These are phyloP conservation scores for Helicoverpa assulta DNA, from an alignment of 2,888 invertebrate species.

Conservation along the genomic window DNA sequence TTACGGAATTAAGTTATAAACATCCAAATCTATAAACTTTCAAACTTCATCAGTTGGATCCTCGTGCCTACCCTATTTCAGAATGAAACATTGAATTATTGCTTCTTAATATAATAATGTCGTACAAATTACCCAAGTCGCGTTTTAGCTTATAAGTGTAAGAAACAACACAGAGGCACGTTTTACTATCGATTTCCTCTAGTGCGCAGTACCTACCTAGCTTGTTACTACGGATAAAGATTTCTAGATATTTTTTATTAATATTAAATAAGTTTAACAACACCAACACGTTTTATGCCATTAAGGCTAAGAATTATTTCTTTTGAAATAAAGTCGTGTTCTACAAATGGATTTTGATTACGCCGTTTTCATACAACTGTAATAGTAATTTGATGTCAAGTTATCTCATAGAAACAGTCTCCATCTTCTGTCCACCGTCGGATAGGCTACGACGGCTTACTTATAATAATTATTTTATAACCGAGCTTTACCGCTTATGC, in stretches of 20 bases:
- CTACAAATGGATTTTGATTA: neutral
- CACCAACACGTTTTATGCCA: neutral
- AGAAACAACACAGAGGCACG: constrained; percentile 25
- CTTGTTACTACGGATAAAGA: constrained; percentile 8
- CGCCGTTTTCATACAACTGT: neutral
- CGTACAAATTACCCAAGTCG: no score
- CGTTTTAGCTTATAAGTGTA: constrained; percentile 9
- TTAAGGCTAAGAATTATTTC: neutral
- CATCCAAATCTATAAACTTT: no score
- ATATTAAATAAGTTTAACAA: neutral
- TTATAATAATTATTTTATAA: constrained; percentile 55
- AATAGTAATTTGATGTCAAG: neutral
- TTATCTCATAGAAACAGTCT: constrained; percentile 11
- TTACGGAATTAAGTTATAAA: no score
- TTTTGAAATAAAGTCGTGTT: neutral
- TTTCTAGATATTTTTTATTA: constrained; percentile 16
- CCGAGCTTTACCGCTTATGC: constrained; percentile 49
- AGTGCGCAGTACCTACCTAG: constrained; percentile 17
- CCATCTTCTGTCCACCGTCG: constrained; percentile 11
- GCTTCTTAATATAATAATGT: no score
- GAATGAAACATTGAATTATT: no score
- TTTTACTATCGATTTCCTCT: constrained; percentile 48
- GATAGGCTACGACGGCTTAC: constrained; percentile 34
- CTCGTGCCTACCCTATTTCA: no score
- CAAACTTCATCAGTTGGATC: no score